These are phyloP conservation scores for Cephus cinctus DNA, from an alignment of 1,140 invertebrate genomes.

Conservation along the genomic window DNA sequence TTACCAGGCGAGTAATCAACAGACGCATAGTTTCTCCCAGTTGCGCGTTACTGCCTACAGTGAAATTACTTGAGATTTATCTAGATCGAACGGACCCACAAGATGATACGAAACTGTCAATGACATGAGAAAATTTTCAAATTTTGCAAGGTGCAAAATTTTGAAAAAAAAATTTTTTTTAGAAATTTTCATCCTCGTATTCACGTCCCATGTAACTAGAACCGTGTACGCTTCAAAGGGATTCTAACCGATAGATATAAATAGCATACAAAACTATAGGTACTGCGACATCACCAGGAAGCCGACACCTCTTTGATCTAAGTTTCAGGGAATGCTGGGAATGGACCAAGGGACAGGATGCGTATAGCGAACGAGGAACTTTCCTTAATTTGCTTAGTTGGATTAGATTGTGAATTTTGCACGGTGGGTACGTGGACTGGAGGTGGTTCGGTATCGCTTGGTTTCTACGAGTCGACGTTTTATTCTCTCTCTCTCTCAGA, in stretches of 20 bases:
- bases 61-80: no score
- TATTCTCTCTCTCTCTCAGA: not conserved
- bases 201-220: no score
- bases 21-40: conserved; percentile 36
- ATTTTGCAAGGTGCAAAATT: not conserved
- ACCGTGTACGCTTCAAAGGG: no score
- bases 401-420: conserved; percentile 47
- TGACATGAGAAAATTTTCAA: not conserved
- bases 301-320: conserved; percentile 39
- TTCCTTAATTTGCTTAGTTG: conserved; percentile 49
- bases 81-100: not conserved
- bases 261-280: no score
- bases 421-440: no score
- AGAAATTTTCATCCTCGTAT: no score
- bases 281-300: no score
- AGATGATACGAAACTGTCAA: not conserved
- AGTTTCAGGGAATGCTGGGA: conserved; percentile 39
- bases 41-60: no score
- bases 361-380: no score
- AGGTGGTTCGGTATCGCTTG: no score
- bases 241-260: no score
- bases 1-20: conserved; percentile 46
- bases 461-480: not conserved
- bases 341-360: conserved; percentile 30
- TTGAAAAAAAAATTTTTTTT: no score